Percentiles rank a stretch among this genome's conserved stretches.
Conservation (phyloP, 2,888 invertebrate genomes). For the Lepidonotus clava region DNA sequence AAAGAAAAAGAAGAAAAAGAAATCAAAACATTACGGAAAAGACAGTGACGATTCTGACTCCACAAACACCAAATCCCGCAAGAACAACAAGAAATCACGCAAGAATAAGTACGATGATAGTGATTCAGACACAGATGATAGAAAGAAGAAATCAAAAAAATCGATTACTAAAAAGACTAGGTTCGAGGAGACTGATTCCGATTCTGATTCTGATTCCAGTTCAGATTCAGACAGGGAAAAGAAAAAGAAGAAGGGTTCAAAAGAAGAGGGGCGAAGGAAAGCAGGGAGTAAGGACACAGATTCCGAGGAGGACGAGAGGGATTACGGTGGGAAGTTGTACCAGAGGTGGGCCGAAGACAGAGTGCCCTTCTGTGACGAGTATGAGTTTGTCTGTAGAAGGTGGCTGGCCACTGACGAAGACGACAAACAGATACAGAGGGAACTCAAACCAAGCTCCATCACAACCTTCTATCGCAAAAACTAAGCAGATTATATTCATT, state of each 20-base stretch:
- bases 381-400: conserved; percentile 28
- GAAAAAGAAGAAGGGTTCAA: background rate
- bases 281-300: conserved; percentile 38
- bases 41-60: background rate
- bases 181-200: background rate
- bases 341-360: conserved; percentile 58
- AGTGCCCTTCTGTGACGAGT: conserved; percentile 50
- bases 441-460: conserved; percentile 32
- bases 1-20: conserved; percentile 24
- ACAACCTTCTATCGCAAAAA: conserved; percentile 51
- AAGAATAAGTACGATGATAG: background rate
- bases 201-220: conserved; percentile 42
- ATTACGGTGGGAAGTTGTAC: conserved; percentile 41
- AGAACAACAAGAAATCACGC: background rate
- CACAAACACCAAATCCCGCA: background rate
- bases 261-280: conserved; percentile 13
- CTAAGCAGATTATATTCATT: background rate
- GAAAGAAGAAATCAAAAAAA: background rate
- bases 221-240: conserved; percentile 15
- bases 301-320: conserved; percentile 51
- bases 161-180: background rate
- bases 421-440: conserved; percentile 38
- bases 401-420: conserved; percentile 55
- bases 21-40: background rate
- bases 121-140: background rate